phyloP scores from a whole-genome alignment of 2,113 vertebrate species.

The human region DNA sequence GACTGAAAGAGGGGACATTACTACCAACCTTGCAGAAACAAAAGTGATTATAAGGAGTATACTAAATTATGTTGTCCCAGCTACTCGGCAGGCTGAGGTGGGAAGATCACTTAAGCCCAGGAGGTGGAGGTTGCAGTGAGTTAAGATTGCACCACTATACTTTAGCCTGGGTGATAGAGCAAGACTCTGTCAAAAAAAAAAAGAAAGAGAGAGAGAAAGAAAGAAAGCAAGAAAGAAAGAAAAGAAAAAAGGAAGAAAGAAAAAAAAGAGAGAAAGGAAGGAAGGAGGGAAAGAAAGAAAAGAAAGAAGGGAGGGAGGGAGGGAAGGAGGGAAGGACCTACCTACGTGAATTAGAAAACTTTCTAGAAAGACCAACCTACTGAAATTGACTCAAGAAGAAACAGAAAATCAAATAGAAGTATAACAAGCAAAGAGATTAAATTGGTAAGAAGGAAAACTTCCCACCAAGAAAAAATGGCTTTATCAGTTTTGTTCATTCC shows the following conservation, averaged over 20 bases:
- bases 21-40: not conserved
- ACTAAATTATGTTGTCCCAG: not conserved
- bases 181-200: no score
- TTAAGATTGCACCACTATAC: no score
- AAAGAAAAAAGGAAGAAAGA: no score
- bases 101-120: no score
- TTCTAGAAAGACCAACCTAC: not conserved
- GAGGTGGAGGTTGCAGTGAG: no score
- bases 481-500: not conserved
- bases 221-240: accelerated
- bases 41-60: not conserved
- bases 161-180: no score
- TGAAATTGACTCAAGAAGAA: not conserved
- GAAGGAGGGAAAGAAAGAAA: no score
- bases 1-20: not conserved
- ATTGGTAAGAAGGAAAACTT: not conserved
- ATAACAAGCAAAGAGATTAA: not conserved
- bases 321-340: not conserved
- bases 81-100: no score
- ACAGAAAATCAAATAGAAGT: not conserved
- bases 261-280: no score
- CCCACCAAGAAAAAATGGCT: not conserved
- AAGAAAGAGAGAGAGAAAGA: no score
- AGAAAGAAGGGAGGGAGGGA: no score
- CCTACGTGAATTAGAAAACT: not conserved